Evolutionary conservation across 1,140 invertebrate genomes (phyloP).

Genomic region (Lepidurus couesii): DNA sequence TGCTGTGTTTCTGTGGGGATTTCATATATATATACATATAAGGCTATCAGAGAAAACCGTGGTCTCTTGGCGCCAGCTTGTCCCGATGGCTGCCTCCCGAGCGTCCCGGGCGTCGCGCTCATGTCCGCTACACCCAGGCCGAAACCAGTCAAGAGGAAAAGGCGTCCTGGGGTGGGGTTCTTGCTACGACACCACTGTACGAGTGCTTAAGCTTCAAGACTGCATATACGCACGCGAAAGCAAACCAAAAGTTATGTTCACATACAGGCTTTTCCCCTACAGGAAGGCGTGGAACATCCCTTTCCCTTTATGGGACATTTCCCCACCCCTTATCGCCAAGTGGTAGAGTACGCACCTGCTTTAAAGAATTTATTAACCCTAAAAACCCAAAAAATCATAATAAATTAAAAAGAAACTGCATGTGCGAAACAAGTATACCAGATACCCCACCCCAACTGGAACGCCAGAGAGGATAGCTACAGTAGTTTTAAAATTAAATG

Average conservation of each 20-base stretch:
- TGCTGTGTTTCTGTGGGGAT: not conserved
- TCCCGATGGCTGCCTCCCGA: not conserved
- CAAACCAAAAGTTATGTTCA: not conserved
- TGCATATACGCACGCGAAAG: not conserved
- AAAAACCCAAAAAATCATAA: no score
- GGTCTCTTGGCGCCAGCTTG: conserved; percentile 20
- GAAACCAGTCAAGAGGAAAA: not conserved
- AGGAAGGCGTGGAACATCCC: no score
- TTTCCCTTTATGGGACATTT: no score
- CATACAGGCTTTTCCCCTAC: no score
- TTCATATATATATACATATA: conserved; percentile 10
- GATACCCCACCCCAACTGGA: no score
- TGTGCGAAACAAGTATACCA: no score
- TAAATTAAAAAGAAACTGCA: no score
- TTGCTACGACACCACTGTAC: not conserved
- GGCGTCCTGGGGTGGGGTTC: conserved; percentile 3
- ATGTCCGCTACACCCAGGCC: not conserved
- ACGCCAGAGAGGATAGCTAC: no score
- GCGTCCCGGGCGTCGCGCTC: conserved; percentile 3
- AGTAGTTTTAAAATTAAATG: no score
- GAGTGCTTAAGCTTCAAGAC: not conserved
- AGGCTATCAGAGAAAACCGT: conserved; percentile 5
- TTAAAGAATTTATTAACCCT: no score
- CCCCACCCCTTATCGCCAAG: no score
- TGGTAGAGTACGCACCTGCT: no score